Percentiles rank a stretch among this genome's conserved stretches.
Conservation (phyloP, 2,113 vertebrate genomes). For the zebrafish (Danio rerio) region DNA sequence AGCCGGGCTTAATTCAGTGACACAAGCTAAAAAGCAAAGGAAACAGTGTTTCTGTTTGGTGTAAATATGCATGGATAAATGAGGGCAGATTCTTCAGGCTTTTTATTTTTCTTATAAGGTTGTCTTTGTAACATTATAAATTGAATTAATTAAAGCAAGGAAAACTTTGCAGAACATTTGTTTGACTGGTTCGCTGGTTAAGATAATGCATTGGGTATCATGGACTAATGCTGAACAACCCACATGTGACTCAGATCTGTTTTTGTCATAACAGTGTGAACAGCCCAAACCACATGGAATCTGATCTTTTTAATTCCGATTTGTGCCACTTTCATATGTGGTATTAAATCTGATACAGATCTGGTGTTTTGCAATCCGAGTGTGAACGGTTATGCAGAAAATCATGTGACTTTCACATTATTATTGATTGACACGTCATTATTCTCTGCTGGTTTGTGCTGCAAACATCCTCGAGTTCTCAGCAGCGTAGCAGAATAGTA, state of each 20-base stretch:
- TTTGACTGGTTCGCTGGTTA: background rate
- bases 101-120: background rate
- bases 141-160: background rate
- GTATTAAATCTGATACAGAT: too few relatives aligned
- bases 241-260: too few relatives aligned
- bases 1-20: slow-evolving; percentile 27
- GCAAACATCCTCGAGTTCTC: too few relatives aligned
- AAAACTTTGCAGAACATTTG: background rate
- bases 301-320: too few relatives aligned
- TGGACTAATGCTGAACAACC: background rate
- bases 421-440: too few relatives aligned
- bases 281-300: too few relatives aligned
- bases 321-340: too few relatives aligned
- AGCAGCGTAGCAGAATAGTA: too few relatives aligned
- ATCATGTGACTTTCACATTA: too few relatives aligned
- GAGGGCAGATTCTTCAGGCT: background rate
- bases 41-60: background rate
- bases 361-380: too few relatives aligned
- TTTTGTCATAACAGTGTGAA: background rate
- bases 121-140: background rate
- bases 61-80: slow-evolving; percentile 24
- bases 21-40: slow-evolving; percentile 20
- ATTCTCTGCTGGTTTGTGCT: too few relatives aligned
- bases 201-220: background rate
- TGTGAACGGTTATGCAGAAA: too few relatives aligned